phyloP scores from a whole-genome alignment of 2,888 invertebrate genomes.

The Drosophila robusta region DNA sequence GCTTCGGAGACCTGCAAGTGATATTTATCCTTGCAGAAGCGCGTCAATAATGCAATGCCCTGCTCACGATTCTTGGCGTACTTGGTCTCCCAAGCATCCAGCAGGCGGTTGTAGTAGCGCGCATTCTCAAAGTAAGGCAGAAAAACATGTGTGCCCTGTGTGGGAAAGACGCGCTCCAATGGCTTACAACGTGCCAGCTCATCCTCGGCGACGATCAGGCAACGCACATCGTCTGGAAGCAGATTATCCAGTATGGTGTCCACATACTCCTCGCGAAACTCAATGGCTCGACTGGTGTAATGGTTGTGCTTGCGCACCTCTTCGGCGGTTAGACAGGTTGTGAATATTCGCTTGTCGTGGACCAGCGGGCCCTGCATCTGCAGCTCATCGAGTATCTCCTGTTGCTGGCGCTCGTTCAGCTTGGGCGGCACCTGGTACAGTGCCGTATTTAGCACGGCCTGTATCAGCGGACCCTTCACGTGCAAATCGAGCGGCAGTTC shows the following conservation, averaged over 20 bases:
- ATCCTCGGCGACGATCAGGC: slow-evolving; percentile 94
- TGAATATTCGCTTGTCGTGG: slow-evolving; percentile 90
- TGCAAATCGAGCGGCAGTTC: slow-evolving; percentile 94
- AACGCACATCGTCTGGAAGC: slow-evolving; percentile 95
- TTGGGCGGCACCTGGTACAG: slow-evolving; percentile 90
- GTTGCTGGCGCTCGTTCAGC: slow-evolving; percentile 82
- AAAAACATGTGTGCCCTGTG: slow-evolving; percentile 90
- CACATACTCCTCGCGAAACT: slow-evolving; percentile 86
- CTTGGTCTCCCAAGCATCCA: slow-evolving; percentile 96
- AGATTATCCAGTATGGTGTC: slow-evolving; percentile 92
- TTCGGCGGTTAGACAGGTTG: slow-evolving; percentile 88
- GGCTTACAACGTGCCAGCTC: slow-evolving; percentile 89
- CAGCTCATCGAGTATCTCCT: slow-evolving; percentile 78
- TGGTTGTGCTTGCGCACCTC: slow-evolving; percentile 87
- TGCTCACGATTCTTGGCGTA: slow-evolving; percentile 87
- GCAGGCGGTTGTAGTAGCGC: slow-evolving; percentile 95
- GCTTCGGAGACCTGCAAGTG: slow-evolving; percentile 89
- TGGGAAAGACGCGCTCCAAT: slow-evolving; percentile 95
- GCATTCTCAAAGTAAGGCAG: slow-evolving; percentile 92
- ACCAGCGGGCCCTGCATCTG: slow-evolving; percentile 86
- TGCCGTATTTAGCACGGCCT: slow-evolving; percentile 95
- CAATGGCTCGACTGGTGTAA: slow-evolving; percentile 82
- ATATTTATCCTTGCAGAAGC: slow-evolving; percentile 89
- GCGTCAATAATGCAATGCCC: slow-evolving; percentile 88
- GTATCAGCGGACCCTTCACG: slow-evolving; percentile 96